phyloP scores from a whole-genome alignment of 2,113 vertebrate species.

The Etia nguti region DNA sequence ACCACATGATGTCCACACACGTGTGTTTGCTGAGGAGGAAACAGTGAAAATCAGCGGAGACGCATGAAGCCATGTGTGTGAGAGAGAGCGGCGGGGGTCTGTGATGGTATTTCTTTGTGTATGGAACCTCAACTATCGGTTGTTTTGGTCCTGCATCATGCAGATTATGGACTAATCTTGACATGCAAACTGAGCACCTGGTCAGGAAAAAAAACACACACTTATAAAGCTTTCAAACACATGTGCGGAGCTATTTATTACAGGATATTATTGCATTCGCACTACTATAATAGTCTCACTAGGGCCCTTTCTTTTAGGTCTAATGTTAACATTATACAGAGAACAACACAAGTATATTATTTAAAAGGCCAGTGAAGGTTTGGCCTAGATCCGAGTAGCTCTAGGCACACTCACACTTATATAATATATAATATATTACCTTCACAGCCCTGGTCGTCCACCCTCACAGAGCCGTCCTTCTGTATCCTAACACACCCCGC shows the following conservation, averaged over 20 bases:
- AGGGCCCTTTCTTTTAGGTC: neutral
- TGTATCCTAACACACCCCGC: slow-evolving; percentile 79
- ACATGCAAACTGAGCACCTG: neutral
- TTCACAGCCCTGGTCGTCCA: slow-evolving; percentile 47
- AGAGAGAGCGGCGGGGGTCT: slow-evolving; percentile 3
- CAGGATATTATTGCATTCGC: neutral
- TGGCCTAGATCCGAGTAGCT: neutral
- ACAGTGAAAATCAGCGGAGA: neutral
- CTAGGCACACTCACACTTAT: neutral
- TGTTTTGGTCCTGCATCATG: neutral
- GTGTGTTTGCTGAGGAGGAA: neutral
- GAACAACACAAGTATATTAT: neutral
- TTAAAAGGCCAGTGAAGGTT: neutral
- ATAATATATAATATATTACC: slow-evolving; percentile 41
- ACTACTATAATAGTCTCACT: neutral
- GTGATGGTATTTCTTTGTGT: slow-evolving; percentile 47
- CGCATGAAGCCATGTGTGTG: neutral
- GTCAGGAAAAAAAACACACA: neutral
- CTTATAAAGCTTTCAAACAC: neutral
- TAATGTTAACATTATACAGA: neutral
- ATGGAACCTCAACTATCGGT: neutral
- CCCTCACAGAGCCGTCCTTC: slow-evolving; percentile 80
- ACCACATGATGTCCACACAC: slow-evolving; percentile 9
- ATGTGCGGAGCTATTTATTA: neutral
- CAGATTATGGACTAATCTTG: neutral